phyloP scores from a whole-genome alignment of 2,888 invertebrate genomes.

The Geotrupes spiniger region DNA sequence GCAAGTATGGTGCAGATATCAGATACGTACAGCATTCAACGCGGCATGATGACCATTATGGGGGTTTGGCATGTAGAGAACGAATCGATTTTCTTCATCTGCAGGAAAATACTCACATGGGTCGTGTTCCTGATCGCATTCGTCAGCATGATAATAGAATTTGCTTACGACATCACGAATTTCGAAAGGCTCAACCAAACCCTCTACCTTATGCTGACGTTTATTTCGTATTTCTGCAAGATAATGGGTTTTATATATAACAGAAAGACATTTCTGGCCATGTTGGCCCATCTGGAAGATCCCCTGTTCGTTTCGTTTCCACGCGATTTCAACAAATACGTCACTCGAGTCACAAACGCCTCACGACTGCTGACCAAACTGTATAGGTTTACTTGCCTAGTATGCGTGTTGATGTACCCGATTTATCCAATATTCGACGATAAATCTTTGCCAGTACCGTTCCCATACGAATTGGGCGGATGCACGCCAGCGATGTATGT shows the following conservation, averaged over 20 bases:
- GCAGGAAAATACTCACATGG: conserved; percentile 8
- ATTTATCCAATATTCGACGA: conserved; percentile 13
- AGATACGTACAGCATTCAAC: neutral
- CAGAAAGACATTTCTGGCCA: conserved; percentile 19
- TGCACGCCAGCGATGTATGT: conserved; percentile 18
- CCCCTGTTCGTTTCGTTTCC: conserved; percentile 22
- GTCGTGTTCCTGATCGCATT: conserved; percentile 13
- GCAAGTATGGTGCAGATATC: neutral
- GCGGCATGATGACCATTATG: neutral
- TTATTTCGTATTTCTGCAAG: conserved; percentile 18
- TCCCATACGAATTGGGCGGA: conserved; percentile 15
- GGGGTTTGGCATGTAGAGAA: conserved; percentile 15
- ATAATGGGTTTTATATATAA: conserved; percentile 16
- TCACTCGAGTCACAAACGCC: conserved; percentile 5
- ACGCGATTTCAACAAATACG: conserved; percentile 14
- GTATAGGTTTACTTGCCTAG: conserved; percentile 13
- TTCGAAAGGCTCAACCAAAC: conserved; percentile 16
- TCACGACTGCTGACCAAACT: conserved; percentile 18
- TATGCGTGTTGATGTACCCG: conserved; percentile 9
- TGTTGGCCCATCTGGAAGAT: conserved; percentile 16
- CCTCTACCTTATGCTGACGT: conserved; percentile 17
- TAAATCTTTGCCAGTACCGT: conserved; percentile 13
- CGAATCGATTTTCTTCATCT: neutral
- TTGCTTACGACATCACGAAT: conserved; percentile 10
- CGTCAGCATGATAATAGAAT: conserved; percentile 15